Base-by-base conservation (phyloP, 2,113 vertebrate genomes). In the Phalacrocorax pelagicus region DNA sequence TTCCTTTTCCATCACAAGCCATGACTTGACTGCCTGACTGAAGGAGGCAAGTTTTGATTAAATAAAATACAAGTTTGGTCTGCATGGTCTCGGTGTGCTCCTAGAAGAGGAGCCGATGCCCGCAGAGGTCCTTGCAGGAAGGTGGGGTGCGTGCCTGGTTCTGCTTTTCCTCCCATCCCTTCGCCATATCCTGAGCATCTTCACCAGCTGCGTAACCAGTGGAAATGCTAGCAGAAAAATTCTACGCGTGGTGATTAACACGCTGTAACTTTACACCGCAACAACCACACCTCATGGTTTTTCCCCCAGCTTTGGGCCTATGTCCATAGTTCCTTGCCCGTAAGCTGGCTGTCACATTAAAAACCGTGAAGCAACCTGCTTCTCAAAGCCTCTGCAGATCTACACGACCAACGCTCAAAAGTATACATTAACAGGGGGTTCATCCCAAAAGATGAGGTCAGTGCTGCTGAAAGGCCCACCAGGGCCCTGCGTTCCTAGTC, bases 291-390 rank as follows among this genome's bases (percentile, higher is more conserved):
- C 19, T 59, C 7, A 0, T 34, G 32, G 8, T 36, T 54, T 6
- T 15, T 3, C 18, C 57, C 34, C 42, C 59, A 59, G 63, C 69
- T 69, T 29, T n/a, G 36, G 78, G 59, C 74, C 42, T 9, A 2
- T 0, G 2, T 6, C 3, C 9, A 1, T 3, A 5, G 4, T 16
- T 70, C n/a, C 77, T 55, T 29, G 38, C 52, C 57, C 21, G 0
- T 5, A 27, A 61, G n/a, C 40, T 24, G 36, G 44, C 58, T 4
- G 6, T 32, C 1, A 2, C n/a, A 1, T 89, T 13, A 40, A 72
- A 74, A 36, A 2, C 38, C 23, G 21, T 1, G 5, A 78, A 40
- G 27, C 14, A 26, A 23, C 27, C 12, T 27, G 54, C 22, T 42
- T 36, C 51, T 54, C 59, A 46, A 77, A 81, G 23, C 54, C 58